phyloP scores from a whole-genome alignment of 2,888 invertebrate genomes.

The Unio delphinus region DNA sequence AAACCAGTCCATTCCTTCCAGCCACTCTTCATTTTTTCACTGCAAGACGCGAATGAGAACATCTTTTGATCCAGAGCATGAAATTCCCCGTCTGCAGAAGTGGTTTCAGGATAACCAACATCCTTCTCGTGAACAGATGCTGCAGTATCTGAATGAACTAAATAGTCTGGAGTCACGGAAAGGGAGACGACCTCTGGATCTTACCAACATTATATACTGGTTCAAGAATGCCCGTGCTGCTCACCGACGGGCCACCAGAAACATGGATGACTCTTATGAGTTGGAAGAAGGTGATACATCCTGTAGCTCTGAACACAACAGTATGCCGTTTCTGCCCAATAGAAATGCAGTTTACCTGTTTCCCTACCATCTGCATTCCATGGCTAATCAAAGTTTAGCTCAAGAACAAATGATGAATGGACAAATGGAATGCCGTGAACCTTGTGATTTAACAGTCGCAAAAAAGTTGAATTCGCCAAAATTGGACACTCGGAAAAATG shows the following conservation, averaged over 20 bases:
- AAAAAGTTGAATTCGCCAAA: slow-evolving; percentile 23
- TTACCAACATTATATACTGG: slow-evolving; percentile 89
- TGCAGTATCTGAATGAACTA: slow-evolving; percentile 93
- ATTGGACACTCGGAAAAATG: too few relatives aligned
- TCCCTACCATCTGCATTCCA: slow-evolving; percentile 55
- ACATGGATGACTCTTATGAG: slow-evolving; percentile 57
- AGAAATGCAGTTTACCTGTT: slow-evolving; percentile 69
- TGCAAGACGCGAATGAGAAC: slow-evolving; percentile 85
- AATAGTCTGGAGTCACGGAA: slow-evolving; percentile 88
- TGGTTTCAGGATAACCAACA: slow-evolving; percentile 99
- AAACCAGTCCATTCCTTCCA: slow-evolving; percentile 18
- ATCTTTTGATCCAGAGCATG: slow-evolving; percentile 96
- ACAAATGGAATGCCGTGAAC: slow-evolving; percentile 26
- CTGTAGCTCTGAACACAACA: slow-evolving; percentile 9
- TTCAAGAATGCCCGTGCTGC: slow-evolving; percentile 98
- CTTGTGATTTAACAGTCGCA: slow-evolving; percentile 48
- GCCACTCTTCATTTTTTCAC: slow-evolving; percentile 29
- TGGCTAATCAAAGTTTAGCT: too few relatives aligned
- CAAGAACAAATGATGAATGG: slow-evolving; percentile 5
- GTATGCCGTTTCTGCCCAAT: slow-evolving; percentile 65
- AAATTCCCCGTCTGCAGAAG: slow-evolving; percentile 93
- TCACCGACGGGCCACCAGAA: slow-evolving; percentile 83
- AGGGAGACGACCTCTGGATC: slow-evolving; percentile 93
- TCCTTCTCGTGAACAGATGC: slow-evolving; percentile 96
- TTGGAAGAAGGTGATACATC: slow-evolving; percentile 45